Evolutionary conservation across 2,888 invertebrate genomes (phyloP), one percentile per base, ranked within the genome.

Genomic region (Plebejus argus): DNA sequence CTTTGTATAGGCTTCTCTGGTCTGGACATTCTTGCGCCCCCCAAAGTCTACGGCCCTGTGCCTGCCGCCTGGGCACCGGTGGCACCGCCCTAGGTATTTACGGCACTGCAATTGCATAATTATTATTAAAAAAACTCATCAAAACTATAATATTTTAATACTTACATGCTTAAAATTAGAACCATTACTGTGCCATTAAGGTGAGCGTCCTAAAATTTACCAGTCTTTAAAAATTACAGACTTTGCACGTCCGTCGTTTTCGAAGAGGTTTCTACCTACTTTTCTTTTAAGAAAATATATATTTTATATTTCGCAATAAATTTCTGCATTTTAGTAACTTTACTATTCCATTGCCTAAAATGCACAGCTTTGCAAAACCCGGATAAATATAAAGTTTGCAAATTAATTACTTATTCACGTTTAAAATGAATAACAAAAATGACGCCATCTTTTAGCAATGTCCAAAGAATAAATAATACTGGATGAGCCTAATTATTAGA

Each of bases 371-470:
- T 66, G 28, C 15, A 66, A 28, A 66, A 66, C 15, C 28, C 66
- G 66, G 3, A 66, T 33, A 15, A 28, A 66, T 28, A 66, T 28
- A 66, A 28, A 1, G 4, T 66, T 58, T 58, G n/a, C 12, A 12
- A 3, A 23, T 66, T 12, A 45, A 10, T 45, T 39, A 72, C 18
- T 71, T 39, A 72, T 72, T 10, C 23, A 72, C 20, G 45, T 39
- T 71, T 45, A 20, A 45, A 23, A 12, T 72, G 45, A 45, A 45
- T 71, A 72, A 72, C 72, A 72, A 5, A 45, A 45, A 72, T 72
- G 72, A 72, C 72, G 72, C 45, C 72, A 49, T 39, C 72, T 39
- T 72, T 23, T 23, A 45, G 45, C 12, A 45, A 72, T 72, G 72
- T 49, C 1, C 20, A 4, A 0, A 72, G 72, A 72, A 72, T 72